Evolutionary conservation across 1,140 invertebrate genomes (phyloP).

Genomic region (Palaemon carinicauda): DNA sequence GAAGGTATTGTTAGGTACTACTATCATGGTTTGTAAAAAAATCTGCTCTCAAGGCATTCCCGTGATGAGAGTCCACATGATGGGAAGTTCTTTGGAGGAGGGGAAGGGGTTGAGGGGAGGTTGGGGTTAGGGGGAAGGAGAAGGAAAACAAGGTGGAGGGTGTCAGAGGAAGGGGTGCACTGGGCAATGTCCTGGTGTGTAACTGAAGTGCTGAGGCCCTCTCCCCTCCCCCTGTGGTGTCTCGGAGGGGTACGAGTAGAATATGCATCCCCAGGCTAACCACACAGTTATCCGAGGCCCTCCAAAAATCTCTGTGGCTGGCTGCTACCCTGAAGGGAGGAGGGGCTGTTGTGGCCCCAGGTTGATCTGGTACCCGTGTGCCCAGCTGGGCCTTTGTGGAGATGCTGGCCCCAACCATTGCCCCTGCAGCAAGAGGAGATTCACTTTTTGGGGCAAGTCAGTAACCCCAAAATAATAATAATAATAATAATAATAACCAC

Average conservation of each 20-base stretch:
- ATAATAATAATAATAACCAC: neutral
- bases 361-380: slow-evolving; percentile 19
- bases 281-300: neutral
- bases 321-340: neutral
- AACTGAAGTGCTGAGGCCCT: neutral
- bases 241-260: neutral
- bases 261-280: neutral
- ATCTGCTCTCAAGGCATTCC: slow-evolving; percentile 52
- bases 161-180: too few relatives aligned
- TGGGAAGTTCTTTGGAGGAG: slow-evolving; percentile 28
- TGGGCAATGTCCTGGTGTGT: too few relatives aligned
- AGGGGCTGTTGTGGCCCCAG: neutral
- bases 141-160: neutral
- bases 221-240: neutral
- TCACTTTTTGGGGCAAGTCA: slow-evolving; percentile 23
- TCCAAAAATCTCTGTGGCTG: neutral
- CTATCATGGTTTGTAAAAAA: slow-evolving; percentile 46
- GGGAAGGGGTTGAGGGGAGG: slow-evolving; percentile 33
- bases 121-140: neutral
- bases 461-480: slow-evolving; percentile 10
- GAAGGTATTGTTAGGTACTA: slow-evolving; percentile 25
- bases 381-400: neutral
- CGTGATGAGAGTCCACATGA: slow-evolving; percentile 48
- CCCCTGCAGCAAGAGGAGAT: neutral
- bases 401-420: neutral